Percentiles rank a stretch among this genome's conserved stretches.
phyloP scores from a whole-genome alignment of 2,113 vertebrate genomes.

The Protobothrops mucrosquamatus region DNA sequence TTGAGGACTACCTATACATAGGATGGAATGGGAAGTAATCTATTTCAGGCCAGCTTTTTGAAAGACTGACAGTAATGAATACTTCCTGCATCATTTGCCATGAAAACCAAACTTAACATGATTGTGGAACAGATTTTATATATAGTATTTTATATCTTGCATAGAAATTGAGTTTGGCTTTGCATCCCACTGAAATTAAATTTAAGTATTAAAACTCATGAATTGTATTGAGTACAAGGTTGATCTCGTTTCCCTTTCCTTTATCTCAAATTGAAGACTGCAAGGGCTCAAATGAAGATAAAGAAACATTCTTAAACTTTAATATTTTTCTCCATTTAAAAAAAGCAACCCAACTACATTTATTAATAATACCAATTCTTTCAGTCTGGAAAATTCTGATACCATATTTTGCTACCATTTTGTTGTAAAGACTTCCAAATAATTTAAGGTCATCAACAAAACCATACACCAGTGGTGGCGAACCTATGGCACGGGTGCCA shows the following conservation, averaged over 20 bases:
- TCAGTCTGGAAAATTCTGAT: not conserved
- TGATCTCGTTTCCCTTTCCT: not conserved
- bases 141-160: not conserved
- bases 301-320: not conserved
- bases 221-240: not conserved
- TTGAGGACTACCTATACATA: not conserved
- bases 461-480: too few species aligned
- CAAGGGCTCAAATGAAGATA: not conserved
- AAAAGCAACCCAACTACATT: not conserved
- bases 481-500: too few species aligned
- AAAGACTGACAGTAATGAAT: not conserved
- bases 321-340: not conserved
- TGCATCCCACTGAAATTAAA: not conserved
- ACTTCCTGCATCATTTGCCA: not conserved
- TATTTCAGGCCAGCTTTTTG: not conserved
- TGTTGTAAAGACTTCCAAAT: not conserved
- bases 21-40: not conserved
- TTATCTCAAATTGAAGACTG: not conserved
- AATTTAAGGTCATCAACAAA: not conserved
- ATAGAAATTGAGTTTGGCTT: not conserved
- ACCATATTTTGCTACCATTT: not conserved
- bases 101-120: not conserved
- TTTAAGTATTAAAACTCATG: not conserved
- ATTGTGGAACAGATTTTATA: not conserved
- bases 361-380: not conserved